Conservation (phyloP, 2,113 vertebrate genomes). For the Triplophysa rosa region DNA sequence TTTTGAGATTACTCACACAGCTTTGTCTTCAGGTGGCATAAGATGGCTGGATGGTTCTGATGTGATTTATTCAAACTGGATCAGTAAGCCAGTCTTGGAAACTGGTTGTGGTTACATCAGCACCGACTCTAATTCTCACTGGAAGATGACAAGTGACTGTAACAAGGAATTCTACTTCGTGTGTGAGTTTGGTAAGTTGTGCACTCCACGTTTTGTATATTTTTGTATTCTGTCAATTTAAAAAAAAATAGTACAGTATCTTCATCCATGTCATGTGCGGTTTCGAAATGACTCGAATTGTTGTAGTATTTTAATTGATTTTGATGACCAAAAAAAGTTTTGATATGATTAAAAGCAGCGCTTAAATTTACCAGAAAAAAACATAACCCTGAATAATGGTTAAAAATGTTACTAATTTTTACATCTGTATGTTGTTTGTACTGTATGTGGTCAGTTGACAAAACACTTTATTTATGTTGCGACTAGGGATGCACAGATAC, state of each 20-base stretch:
- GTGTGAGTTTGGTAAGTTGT: constrained; percentile 85
- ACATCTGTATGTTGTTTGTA: no score
- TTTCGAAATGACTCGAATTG: neutral
- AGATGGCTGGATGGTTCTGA: constrained; percentile 87
- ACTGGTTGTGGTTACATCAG: constrained; percentile 78
- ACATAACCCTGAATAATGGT: no score
- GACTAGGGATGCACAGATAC: no score
- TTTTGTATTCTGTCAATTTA: neutral
- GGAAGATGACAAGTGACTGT: constrained; percentile 82
- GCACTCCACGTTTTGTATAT: neutral
- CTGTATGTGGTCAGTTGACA: no score
- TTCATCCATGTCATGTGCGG: neutral
- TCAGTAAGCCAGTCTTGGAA: constrained; percentile 56
- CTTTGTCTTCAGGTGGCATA: constrained; percentile 68
- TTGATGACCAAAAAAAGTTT: neutral
- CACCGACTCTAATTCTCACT: constrained; percentile 78
- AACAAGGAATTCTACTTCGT: constrained; percentile 82
- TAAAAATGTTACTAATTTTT: no score
- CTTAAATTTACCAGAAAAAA: no score
- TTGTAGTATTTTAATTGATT: no score
- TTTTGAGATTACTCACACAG: no score
- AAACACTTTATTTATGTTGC: neutral
- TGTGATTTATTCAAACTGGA: constrained; percentile 86
- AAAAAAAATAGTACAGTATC: neutral
- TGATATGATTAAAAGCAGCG: no score